Evolutionary conservation across 35 echinoderm and acorn worm species (phyloP).

Genomic region (Heliocidaris tuberculata): DNA sequence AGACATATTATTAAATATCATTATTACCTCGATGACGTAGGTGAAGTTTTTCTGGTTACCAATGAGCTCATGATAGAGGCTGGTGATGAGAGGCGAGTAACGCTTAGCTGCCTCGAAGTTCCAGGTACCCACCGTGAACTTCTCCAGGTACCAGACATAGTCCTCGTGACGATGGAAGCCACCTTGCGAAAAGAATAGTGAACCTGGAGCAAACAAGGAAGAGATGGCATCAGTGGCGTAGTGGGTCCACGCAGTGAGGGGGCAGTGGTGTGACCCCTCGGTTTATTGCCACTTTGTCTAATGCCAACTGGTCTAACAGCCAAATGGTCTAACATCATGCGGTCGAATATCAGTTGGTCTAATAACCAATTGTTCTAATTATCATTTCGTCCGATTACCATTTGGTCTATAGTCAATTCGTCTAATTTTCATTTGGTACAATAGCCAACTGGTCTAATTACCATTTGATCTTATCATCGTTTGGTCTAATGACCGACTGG

Average conservation of each 20-base stretch:
- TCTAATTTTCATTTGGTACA: too few species aligned
- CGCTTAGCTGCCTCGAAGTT: conserved; percentile 72
- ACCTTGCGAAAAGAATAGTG: conserved; percentile 63
- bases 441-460: too few species aligned
- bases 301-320: too few species aligned
- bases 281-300: too few species aligned
- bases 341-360: too few species aligned
- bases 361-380: too few species aligned
- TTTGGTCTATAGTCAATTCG: too few species aligned
- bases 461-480: too few species aligned
- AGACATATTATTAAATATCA: too few species aligned
- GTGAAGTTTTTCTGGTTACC: neutral
- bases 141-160: conserved; percentile 78
- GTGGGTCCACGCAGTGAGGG: neutral
- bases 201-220: conserved; percentile 16
- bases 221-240: neutral
- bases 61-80: conserved; percentile 55
- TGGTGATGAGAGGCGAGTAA: conserved; percentile 57
- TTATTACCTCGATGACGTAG: conserved; percentile 22
- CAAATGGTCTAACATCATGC: too few species aligned
- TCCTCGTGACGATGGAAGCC: conserved; percentile 69
- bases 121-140: conserved; percentile 70
- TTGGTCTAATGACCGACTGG: too few species aligned
- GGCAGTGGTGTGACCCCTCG: neutral
- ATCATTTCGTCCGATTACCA: too few species aligned